Base-by-base conservation (phyloP, 2,888 invertebrate species). In the Pemphredon lugubris region DNA sequence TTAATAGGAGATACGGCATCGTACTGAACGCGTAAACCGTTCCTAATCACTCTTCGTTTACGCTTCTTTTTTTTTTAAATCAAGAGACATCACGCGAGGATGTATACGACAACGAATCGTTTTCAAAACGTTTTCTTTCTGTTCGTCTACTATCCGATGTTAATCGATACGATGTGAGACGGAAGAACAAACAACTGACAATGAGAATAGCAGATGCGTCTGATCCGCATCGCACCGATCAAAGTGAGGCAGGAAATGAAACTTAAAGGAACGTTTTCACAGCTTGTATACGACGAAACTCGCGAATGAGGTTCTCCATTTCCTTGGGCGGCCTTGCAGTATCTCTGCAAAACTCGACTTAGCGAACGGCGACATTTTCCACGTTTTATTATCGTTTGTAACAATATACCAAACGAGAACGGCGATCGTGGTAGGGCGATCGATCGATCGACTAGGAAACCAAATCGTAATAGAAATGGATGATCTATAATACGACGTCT, bases 31-130 rank as follows among this genome's bases (percentile, higher is more conserved):
- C 78, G 80, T 81, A 81, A 80, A 80, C 80, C 80, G 80, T 80
- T 80, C 80, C 80, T 80, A n/a, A 80, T 74, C 69, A 59, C 61
- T 75, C 75, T 80, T 80, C 80, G 78, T 80, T 80, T 80, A 80
- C 80, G 80, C 80, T 78, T 80, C 60, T 69, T 73, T 67, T 67
- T 54, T 63, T 76, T 63, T n/a, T 55, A 34, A 55, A 65, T 60
- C 44, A 34, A 40, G 39, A 21, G n/a, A 58, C 45, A 57, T 34
- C 21, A 20, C 37, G 37, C 45, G 60, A 65, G 64, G 55, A 23
- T 50, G 30, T 37, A 54, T 47, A 34, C 51, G 18, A 51, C 48
- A 44, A 53, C 42, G 60, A 54, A 54, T n/a, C n/a, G n/a, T n/a
- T n/a, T n/a, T n/a, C n/a, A n/a, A n/a, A n/a, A n/a, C n/a, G n/a